phyloP scores from a whole-genome alignment of 2,888 invertebrate genomes.

The Lasioglossum lativentre region DNA sequence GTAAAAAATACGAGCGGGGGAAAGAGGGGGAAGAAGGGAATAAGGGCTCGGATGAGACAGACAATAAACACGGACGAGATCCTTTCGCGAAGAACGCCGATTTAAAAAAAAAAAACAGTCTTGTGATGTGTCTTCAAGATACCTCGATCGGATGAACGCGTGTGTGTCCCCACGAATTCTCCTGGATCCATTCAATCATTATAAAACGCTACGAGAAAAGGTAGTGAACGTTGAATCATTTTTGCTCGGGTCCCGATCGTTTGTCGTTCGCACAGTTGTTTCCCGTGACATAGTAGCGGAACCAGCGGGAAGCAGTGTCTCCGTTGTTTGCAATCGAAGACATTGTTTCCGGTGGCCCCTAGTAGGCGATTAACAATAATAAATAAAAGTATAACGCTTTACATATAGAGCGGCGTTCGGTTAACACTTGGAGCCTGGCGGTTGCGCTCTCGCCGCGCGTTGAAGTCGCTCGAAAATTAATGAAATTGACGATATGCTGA shows the following conservation, averaged over 20 bases:
- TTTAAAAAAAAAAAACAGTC: slow-evolving; percentile 79
- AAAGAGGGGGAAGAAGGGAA: not conserved
- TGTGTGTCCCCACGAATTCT: slow-evolving; percentile 27
- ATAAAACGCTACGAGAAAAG: slow-evolving; percentile 31
- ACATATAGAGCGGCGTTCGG: slow-evolving; percentile 51
- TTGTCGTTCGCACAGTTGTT: slow-evolving; percentile 48
- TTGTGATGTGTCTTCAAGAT: slow-evolving; percentile 76
- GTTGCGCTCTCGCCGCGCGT: not conserved
- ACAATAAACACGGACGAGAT: slow-evolving; percentile 67
- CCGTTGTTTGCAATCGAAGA: not conserved
- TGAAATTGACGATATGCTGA: not conserved
- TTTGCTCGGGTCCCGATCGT: slow-evolving; percentile 6
- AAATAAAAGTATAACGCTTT: slow-evolving; percentile 65
- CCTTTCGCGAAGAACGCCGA: slow-evolving; percentile 76
- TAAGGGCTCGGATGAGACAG: slow-evolving; percentile 23
- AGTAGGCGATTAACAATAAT: slow-evolving; percentile 63
- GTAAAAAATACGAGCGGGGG: slow-evolving; percentile 58
- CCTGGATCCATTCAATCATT: slow-evolving; percentile 20
- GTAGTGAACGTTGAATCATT: slow-evolving; percentile 22
- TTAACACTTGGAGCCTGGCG: slow-evolving; percentile 28
- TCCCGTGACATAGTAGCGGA: slow-evolving; percentile 26
- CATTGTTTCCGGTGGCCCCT: slow-evolving; percentile 14
- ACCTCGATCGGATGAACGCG: slow-evolving; percentile 30
- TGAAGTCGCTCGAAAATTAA: not conserved
- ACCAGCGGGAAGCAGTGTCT: not conserved